Evolutionary conservation across 2,888 invertebrate genomes (phyloP), one percentile per base, ranked within the genome.

Genomic region (Eumacrocentrus americanus): DNA sequence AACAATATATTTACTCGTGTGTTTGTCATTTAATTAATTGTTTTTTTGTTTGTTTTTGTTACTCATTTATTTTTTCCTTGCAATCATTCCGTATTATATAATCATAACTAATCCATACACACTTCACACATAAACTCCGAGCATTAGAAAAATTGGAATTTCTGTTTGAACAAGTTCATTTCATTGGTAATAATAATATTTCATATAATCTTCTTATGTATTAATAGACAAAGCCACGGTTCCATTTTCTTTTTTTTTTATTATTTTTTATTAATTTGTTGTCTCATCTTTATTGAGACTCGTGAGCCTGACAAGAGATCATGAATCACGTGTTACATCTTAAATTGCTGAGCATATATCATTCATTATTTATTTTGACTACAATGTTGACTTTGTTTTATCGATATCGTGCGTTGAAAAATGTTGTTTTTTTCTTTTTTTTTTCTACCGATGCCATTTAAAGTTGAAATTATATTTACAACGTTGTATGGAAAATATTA

Each of bases 1-100:
- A 77, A 77, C 77, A 75, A 75, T 77, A 74, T 77, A 72, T 78
- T 77, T 74, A 72, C 72, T 76, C 71, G 69, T 70, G 69, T 67
- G 58, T 68, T 67, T 64, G 56, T 59, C 58, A 48, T 60, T 60
- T 52, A 57, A 52, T 64, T 63, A 59, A 61, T 59, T 50, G 35
- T 57, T 60, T 61, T 62, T 52, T 56, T 55, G 25, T 34, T 44
- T 42, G 42, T 29, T 61, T 25, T 14, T 42, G 29, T 44, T 56
- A 38, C 35, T 58, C n/a, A 59, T 60, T 53, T 1, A 23, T 55
- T 58, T 44, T 40, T 56, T 56, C 35, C 54, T 62, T 67, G 52
- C 67, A 70, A 67, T 69, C 69, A 69, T 62, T 67, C 63, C n/a
- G 23, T 67, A 56, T 44, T 58, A 52, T 58, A 63, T 60, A 44